A percentile compares a stretch with the other conserved stretches of the same genome.
phyloP scores from a whole-genome alignment of 2,888 invertebrate genomes.

The Pogonocherus hispidulus region DNA sequence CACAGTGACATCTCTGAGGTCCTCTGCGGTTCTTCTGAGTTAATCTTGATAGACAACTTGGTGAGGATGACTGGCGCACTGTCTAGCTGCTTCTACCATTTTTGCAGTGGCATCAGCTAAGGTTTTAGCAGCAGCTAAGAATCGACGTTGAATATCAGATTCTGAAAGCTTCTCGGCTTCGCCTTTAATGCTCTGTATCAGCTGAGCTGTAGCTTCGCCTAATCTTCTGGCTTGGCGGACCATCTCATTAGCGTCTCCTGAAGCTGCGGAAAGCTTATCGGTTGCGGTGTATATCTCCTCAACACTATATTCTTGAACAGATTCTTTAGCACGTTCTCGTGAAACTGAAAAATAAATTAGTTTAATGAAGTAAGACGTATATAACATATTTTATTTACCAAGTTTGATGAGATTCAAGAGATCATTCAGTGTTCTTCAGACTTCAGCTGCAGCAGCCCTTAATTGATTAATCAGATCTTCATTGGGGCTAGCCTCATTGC shows the following conservation, averaged over 20 bases:
- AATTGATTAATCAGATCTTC: constrained; percentile 81
- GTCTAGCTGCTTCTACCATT: constrained; percentile 94
- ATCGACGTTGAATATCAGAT: constrained; percentile 84
- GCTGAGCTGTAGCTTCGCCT: constrained; percentile 93
- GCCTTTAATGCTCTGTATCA: constrained; percentile 94
- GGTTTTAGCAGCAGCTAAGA: constrained; percentile 95
- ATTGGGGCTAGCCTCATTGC: constrained; percentile 80
- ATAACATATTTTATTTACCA: constrained; percentile 67
- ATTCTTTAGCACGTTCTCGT: constrained; percentile 75
- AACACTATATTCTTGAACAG: constrained; percentile 83
- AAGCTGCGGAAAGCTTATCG: constrained; percentile 87
- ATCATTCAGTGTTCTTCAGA: constrained; percentile 89
- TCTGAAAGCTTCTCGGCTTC: constrained; percentile 92
- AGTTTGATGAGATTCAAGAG: constrained; percentile 90
- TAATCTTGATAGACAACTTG: constrained; percentile 86
- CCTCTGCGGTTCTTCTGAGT: constrained; percentile 90
- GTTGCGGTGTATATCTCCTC: constrained; percentile 92
- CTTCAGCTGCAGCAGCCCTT: constrained; percentile 87
- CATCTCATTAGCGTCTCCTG: constrained; percentile 94
- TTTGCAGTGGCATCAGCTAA: constrained; percentile 96
- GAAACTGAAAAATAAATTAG: constrained; percentile 64
- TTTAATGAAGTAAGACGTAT: not conserved
- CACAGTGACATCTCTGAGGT: constrained; percentile 90
- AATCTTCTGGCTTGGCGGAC: constrained; percentile 91
- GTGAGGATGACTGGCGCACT: constrained; percentile 88